Evolutionary conservation across 1,140 invertebrate species (phyloP).

Genomic region (Bombus impatiens): DNA sequence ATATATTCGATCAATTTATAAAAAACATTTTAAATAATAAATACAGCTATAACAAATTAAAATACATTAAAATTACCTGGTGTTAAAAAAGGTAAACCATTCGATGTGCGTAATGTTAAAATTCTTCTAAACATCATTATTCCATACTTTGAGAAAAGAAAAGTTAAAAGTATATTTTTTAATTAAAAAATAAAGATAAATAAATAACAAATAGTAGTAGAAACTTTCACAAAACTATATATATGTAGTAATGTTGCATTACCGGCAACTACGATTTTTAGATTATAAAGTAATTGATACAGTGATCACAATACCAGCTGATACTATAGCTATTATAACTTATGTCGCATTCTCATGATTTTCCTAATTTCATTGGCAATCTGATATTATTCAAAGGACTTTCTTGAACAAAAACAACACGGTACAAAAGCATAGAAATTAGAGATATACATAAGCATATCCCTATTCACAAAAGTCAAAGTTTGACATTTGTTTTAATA

Average conservation of each 20-base stretch:
- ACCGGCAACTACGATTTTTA: neutral
- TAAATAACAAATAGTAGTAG: neutral
- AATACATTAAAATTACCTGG: neutral
- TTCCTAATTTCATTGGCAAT: neutral
- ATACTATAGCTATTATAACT: neutral
- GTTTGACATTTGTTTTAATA: neutral
- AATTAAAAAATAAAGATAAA: neutral
- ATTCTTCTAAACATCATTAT: conserved; percentile 36
- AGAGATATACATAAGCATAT: too few relatives aligned
- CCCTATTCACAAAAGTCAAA: neutral
- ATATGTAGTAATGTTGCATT: neutral
- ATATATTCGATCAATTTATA: neutral
- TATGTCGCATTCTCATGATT: neutral
- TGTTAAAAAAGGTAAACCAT: neutral
- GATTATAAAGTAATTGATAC: neutral
- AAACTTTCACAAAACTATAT: neutral
- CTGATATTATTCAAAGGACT: neutral
- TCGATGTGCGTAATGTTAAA: neutral
- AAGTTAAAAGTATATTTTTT: neutral
- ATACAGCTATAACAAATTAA: neutral
- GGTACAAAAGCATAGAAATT: neutral
- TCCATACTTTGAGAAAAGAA: neutral
- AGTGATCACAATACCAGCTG: neutral
- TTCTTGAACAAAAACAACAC: neutral
- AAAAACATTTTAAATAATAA: neutral